Conservation (phyloP, 2,113 vertebrate species). For the Antechinus flavipes region DNA sequence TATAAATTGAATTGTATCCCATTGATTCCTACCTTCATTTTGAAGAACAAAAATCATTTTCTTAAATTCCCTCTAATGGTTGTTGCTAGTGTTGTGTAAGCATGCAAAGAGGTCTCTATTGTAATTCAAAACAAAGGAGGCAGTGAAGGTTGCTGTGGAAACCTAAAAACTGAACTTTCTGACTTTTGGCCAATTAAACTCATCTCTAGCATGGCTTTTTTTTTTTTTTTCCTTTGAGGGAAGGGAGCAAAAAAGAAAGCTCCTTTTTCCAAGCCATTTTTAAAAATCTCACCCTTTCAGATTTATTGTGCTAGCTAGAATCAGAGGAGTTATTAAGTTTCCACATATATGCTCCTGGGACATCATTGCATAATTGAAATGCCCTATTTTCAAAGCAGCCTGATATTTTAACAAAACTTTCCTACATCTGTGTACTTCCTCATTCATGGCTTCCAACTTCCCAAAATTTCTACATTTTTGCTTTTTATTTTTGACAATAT, state of each 20-base stretch:
- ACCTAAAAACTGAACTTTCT: neutral
- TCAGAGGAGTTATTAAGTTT: neutral
- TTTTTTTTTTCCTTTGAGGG: neutral
- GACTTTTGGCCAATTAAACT: neutral
- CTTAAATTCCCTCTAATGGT: neutral
- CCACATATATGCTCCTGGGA: neutral
- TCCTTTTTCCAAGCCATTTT: neutral
- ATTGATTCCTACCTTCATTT: neutral
- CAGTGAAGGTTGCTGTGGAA: neutral
- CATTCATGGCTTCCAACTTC: neutral
- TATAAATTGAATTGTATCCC: neutral
- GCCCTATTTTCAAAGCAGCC: constrained; percentile 28
- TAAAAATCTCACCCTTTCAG: neutral
- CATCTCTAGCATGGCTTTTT: neutral
- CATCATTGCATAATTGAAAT: neutral
- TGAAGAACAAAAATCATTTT: neutral
- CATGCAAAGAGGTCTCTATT: neutral
- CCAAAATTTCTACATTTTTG: neutral
- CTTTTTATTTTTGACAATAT: neutral
- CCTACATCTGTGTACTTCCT: neutral
- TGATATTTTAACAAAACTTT: neutral
- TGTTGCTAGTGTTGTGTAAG: neutral
- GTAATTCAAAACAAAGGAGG: neutral
- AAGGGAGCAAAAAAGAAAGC: neutral
- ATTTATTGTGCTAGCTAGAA: neutral